phyloP scores from a whole-genome alignment of 2,113 vertebrate genomes.

The Chaetorhynchus papuensis region DNA sequence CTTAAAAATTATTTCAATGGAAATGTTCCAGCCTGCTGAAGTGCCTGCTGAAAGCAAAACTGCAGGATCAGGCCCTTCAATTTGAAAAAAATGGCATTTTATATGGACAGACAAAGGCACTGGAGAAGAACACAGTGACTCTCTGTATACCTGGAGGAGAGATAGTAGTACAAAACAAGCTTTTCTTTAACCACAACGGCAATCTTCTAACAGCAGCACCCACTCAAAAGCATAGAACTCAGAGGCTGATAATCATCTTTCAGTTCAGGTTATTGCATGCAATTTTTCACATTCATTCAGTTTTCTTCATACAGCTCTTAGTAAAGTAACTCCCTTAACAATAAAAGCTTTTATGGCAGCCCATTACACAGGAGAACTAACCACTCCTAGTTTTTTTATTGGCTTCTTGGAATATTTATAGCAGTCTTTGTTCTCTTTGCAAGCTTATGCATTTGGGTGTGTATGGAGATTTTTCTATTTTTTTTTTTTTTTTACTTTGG shows the following conservation, averaged over 20 bases:
- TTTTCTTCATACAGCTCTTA: constrained; percentile 77
- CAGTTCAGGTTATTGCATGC: constrained; percentile 77
- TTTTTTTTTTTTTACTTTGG: neutral
- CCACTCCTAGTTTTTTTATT: constrained; percentile 77
- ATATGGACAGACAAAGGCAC: constrained; percentile 57
- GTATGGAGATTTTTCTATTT: neutral
- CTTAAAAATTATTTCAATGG: constrained; percentile 2
- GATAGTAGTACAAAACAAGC: constrained; percentile 71
- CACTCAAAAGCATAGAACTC: constrained; percentile 74
- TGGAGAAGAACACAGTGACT: constrained; percentile 67
- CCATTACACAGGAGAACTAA: constrained; percentile 76
- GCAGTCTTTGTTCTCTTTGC: constrained; percentile 76
- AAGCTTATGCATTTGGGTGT: constrained; percentile 61
- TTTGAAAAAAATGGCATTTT: constrained; percentile 70
- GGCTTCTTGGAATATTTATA: constrained; percentile 80
- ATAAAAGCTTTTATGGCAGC: constrained; percentile 81
- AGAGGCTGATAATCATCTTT: constrained; percentile 81
- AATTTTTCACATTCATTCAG: constrained; percentile 80
- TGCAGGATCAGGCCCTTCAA: constrained; percentile 52
- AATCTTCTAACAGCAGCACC: constrained; percentile 76
- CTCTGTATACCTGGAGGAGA: constrained; percentile 70
- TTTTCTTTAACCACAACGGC: constrained; percentile 77
- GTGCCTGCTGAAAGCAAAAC: constrained; percentile 7
- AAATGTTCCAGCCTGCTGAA: neutral
- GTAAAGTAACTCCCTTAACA: constrained; percentile 80